Base-by-base conservation (phyloP, 2,888 invertebrate genomes). In the Netelia melanura region DNA sequence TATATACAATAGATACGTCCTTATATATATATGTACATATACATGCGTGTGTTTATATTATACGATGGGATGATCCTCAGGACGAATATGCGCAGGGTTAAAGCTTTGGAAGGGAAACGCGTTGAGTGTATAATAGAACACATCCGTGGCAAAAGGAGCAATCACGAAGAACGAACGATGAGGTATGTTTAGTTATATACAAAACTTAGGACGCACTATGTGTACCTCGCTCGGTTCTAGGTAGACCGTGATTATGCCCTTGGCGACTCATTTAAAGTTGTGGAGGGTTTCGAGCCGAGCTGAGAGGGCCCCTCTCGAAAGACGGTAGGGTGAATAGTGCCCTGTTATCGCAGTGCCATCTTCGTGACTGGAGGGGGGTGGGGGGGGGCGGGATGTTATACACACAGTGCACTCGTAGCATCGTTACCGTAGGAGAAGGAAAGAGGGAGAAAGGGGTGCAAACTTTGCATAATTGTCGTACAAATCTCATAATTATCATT, bases 191-290 rank as follows among this genome's bases (percentile, higher is more conserved):
- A 43, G 58, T 58, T 58, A 72, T 56, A 43, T 6, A 58, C 21
- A 23, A 43, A 58, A 58, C 43, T 72, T 58, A 52, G 38, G 30
- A 30, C 10, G 23, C 43, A 72, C 23, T 74, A 61, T 48, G 48
- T 10, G 48, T 48, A 48, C 48, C 3, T 48, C 14, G 48, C 1
- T 11, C 21, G 38, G 43, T 17, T 11, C 3, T 30, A 10, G 6
- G 44, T 56, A 79, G 56, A n/a, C 75, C 61, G 70, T 76, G 61
- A 81, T 61, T 77, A 74, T 77, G 77, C 52, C 77, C 68, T 84
- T 81, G 76, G 71, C 64, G 77, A 84, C 67, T 75, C 74, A 81
- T 76, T 81, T 68, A 67, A 84, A 81, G 71, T 84, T 76, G 56
- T 43, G 43, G 38, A 44, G 79, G 62, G 17, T 58, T 38, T 44